A percentile compares a stretch with the other conserved stretches of the same genome.
Evolutionary conservation across 1,140 invertebrate species (phyloP).

Genomic region (Paramacrobiotus metropolitanus): DNA sequence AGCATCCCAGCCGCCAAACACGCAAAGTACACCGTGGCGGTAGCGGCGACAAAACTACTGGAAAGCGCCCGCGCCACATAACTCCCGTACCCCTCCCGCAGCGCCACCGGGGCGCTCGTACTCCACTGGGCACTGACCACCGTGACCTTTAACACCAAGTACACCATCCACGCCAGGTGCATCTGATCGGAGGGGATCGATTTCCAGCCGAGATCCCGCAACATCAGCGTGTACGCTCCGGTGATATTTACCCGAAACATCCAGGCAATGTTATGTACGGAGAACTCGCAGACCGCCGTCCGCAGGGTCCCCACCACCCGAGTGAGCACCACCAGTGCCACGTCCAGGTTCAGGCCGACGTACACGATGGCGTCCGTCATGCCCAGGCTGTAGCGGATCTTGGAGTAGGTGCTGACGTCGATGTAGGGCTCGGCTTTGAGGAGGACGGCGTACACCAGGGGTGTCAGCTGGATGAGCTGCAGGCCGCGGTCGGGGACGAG

Average conservation of each 20-base stretch:
- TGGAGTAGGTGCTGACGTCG: background rate
- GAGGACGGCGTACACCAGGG: background rate
- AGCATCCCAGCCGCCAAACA: background rate
- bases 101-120: background rate
- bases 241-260: background rate
- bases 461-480: background rate
- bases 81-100: background rate
- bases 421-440: background rate
- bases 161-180: background rate
- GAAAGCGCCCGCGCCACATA: background rate
- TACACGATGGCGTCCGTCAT: background rate
- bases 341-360: background rate
- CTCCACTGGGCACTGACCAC: background rate
- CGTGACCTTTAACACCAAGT: background rate
- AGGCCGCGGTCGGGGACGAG: background rate
- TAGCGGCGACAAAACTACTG: background rate
- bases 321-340: background rate
- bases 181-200: background rate
- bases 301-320: background rate
- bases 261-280: background rate
- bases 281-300: background rate
- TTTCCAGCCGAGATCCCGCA: background rate
- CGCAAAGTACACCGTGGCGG: background rate
- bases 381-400: background rate
- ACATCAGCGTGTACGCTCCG: background rate